Evolutionary conservation across 2,113 vertebrate species (phyloP).

Genomic region (Heterotilapia buettikoferi): DNA sequence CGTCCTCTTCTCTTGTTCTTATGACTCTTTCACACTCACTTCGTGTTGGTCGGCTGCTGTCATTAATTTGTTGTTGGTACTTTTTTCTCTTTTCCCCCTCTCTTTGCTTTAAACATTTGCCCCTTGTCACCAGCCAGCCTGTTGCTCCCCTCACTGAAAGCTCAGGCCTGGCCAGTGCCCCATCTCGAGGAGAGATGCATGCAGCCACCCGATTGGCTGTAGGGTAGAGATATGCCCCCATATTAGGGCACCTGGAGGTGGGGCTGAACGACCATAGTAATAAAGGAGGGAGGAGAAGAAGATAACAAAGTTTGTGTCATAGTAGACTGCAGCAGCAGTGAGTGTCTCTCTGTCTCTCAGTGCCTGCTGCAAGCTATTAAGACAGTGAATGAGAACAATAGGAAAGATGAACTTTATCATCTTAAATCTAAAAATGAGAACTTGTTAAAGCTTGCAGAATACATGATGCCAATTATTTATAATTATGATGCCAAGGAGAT

Average conservation of each 20-base stretch:
- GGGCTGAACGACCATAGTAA: neutral
- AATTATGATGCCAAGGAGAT: neutral
- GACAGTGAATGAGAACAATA: neutral
- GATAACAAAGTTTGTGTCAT: constrained; percentile 36
- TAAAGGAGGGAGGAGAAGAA: constrained; percentile 33
- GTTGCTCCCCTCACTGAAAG: constrained; percentile 63
- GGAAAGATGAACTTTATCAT: neutral
- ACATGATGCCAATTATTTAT: neutral
- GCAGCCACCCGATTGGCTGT: constrained; percentile 54
- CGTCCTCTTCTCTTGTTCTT: neutral
- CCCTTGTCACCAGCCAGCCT: constrained; percentile 49
- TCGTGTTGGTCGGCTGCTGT: constrained; percentile 1
- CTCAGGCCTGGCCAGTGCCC: constrained; percentile 44
- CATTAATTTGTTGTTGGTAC: neutral
- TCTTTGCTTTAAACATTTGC: neutral
- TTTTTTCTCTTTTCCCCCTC: neutral
- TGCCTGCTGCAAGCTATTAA: neutral
- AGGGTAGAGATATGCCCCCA: constrained; percentile 60
- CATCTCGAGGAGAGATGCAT: constrained; percentile 41
- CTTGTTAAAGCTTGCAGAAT: neutral
- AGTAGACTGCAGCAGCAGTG: neutral
- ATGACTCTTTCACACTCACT: neutral
- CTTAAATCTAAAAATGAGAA: neutral
- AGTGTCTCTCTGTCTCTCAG: neutral
- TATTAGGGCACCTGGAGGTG: constrained; percentile 56